Base-by-base conservation (phyloP, 2,888 invertebrate species). In the Psylliodes chrysocephalus region DNA sequence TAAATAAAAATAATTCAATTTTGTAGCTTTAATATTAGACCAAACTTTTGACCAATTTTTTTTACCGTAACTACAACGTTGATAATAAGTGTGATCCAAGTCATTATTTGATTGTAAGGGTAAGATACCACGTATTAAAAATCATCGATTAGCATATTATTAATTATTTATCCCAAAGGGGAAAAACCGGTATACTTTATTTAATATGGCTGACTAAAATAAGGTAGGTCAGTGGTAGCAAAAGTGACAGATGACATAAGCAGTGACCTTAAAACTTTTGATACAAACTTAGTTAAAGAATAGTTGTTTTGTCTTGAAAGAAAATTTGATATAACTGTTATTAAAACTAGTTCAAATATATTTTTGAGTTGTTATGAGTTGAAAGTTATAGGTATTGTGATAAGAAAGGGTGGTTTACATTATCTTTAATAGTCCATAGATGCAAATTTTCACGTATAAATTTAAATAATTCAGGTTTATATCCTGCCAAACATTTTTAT, bases 181-280 rank as follows among this genome's bases (percentile, higher is more conserved):
- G 6, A 2, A 42, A 42, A 17, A 7, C 42, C 42, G 42, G 42
- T 5, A 33, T 33, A 15, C 6, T 42, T n/a, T 17, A 18, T 10
- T 14, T 42, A 18, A 10, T 42, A 18, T 38, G 42, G 42, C 42
- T 6, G 42, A 42, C n/a, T 18, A 1, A 1, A 8, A 18, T 5
- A 18, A 18, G 42, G 18, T 42, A 42, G 42, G 42, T 42, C 42
- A 42, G 42, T 42, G 42, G 3, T 42, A 42, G 18, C 42, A 42
- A 42, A 42, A 42, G 15, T 42, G 42, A 42, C 42, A 42, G 42
- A 7, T 42, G 42, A 42, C 42, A 17, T 18, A 7, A 10, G 38
- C 42, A 4, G 8, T 18, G 18, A 42, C 15, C 42, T 18, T 18
- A 3, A 4, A 38, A 14, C 33, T 38, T 5, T 5, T 5, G 14